Percentiles rank a stretch among this genome's conserved stretches.
These are phyloP conservation scores for Deroptyus accipitrinus DNA, from an alignment of 2,113 vertebrate species.

Conservation along the genomic window DNA sequence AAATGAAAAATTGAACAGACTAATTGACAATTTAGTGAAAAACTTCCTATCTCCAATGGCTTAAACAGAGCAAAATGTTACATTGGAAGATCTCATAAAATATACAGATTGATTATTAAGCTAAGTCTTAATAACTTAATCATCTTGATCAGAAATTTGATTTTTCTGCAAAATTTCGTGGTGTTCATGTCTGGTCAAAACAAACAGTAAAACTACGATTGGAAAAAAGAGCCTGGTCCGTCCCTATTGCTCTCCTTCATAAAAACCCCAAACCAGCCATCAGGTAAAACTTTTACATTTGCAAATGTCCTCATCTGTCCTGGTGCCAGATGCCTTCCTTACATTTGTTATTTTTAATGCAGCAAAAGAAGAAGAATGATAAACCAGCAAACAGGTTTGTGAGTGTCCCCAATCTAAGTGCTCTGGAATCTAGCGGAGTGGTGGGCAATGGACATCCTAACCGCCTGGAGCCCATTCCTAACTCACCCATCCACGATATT, in stretches of 20 bases:
- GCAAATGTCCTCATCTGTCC: conserved; percentile 48
- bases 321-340: conserved; percentile 59
- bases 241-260: not conserved
- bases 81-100: not conserved
- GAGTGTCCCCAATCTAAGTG: conserved; percentile 96
- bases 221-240: not conserved
- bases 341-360: conserved; percentile 85
- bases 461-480: conserved; percentile 96
- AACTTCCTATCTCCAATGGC: not conserved
- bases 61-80: not conserved
- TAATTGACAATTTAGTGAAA: conserved; percentile 19
- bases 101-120: not conserved
- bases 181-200: not conserved
- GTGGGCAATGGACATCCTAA: conserved; percentile 89
- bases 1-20: conserved; percentile 4
- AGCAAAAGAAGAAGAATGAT: conserved; percentile 99
- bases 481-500: conserved; percentile 95
- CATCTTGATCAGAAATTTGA: not conserved
- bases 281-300: not conserved
- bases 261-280: not conserved
- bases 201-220: not conserved
- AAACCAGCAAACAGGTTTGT: conserved; percentile 96
- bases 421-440: conserved; percentile 87
- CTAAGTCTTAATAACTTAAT: not conserved
- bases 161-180: not conserved